phyloP scores from a whole-genome alignment of 2,797 vertebrate genomes.

The Ciconia nigra region DNA sequence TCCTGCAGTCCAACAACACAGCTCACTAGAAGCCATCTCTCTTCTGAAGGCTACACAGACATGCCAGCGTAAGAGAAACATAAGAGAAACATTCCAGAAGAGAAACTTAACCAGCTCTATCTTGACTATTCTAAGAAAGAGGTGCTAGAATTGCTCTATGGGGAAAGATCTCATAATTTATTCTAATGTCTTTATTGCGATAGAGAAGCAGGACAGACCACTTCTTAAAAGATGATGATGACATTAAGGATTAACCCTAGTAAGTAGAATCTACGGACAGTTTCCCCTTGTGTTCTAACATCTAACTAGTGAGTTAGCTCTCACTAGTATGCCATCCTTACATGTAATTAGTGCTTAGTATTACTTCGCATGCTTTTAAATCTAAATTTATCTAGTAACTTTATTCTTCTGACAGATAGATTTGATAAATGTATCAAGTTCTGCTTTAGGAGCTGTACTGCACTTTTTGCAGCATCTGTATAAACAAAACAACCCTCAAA shows the following conservation, averaged over 20 bases:
- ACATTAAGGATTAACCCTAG: neutral
- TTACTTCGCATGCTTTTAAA: neutral
- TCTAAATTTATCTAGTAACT: neutral
- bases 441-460: neutral
- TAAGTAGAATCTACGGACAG: accelerated
- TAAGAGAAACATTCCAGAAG: neutral
- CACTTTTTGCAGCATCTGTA: neutral
- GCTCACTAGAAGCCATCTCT: neutral
- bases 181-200: neutral
- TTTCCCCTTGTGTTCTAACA: neutral
- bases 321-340: neutral
- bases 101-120: neutral
- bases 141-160: neutral
- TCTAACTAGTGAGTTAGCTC: neutral
- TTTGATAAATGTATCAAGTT: neutral
- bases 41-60: neutral
- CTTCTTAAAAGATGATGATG: neutral
- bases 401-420: neutral
- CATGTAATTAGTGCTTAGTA: neutral
- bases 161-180: neutral
- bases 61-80: neutral
- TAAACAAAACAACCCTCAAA: neutral
- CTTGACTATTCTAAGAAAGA: neutral
- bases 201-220: neutral
- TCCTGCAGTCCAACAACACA: neutral